Conservation (phyloP, 1,140 invertebrate genomes). For the Bombyx mandarina region DNA sequence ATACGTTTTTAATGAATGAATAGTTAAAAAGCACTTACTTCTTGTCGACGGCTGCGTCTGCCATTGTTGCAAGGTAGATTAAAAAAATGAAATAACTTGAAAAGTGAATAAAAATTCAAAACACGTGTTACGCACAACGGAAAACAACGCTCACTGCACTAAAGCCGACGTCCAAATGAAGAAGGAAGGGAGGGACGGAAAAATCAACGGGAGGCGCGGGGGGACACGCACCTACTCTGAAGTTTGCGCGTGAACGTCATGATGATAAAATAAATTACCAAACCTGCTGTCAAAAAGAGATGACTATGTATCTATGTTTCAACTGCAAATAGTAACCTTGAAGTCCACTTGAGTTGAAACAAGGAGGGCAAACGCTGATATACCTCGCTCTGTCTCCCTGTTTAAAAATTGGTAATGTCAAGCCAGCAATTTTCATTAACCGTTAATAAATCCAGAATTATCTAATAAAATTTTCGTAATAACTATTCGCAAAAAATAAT, state of each 20-base stretch:
- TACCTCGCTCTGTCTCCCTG: constrained; percentile 47
- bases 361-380: constrained; percentile 5
- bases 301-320: constrained; percentile 1
- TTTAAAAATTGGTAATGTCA: constrained; percentile 31
- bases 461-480: no score
- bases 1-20: constrained; percentile 18
- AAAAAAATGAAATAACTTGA: constrained; percentile 22
- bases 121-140: constrained; percentile 58
- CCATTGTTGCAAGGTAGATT: constrained; percentile 49
- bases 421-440: no score
- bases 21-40: constrained; percentile 53
- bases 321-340: constrained; percentile 48
- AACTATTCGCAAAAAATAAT: no score
- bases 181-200: constrained; percentile 56
- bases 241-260: constrained; percentile 43
- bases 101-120: constrained; percentile 35
- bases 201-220: constrained; percentile 44
- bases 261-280: constrained; percentile 21
- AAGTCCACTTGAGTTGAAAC: constrained; percentile 28
- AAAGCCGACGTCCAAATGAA: constrained; percentile 66
- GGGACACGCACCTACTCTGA: constrained; percentile 36
- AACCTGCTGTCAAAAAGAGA: constrained; percentile 27
- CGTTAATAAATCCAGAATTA: no score
- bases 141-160: constrained; percentile 63
- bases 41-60: constrained; percentile 67